Evolutionary conservation across 2,797 vertebrate genomes (phyloP).

Genomic region (Sebastes iracundus): DNA sequence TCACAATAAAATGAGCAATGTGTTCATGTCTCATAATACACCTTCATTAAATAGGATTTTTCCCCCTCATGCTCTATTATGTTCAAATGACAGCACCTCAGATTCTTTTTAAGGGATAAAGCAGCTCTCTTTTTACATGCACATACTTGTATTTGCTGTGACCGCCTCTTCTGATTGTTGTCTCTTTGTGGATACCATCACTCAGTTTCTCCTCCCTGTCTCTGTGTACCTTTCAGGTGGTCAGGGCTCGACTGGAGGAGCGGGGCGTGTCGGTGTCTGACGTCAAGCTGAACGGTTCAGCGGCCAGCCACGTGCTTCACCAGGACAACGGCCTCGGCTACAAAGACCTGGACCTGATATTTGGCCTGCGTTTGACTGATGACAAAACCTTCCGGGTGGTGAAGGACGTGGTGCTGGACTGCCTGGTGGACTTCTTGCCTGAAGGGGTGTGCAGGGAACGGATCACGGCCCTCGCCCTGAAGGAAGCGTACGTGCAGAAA

Average conservation of each 20-base stretch:
- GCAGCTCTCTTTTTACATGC: background rate
- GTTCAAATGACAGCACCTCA: background rate
- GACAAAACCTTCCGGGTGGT: conserved; percentile 91
- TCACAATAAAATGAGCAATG: background rate
- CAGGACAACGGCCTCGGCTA: conserved; percentile 93
- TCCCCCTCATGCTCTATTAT: background rate
- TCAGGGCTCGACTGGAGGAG: conserved; percentile 90
- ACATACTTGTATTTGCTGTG: conserved; percentile 6
- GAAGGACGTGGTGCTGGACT: conserved; percentile 94
- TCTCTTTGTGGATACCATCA: conserved; percentile 7
- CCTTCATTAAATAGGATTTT: background rate
- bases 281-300: conserved; percentile 91
- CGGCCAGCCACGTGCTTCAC: conserved; percentile 92
- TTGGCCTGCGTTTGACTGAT: conserved; percentile 85
- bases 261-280: conserved; percentile 84
- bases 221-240: conserved; percentile 82
- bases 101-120: background rate
- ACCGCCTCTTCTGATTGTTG: conserved; percentile 6
- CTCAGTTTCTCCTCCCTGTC: conserved; percentile 12
- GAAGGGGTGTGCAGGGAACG: conserved; percentile 90
- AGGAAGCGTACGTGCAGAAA: conserved; percentile 95
- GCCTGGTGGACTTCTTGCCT: conserved; percentile 93
- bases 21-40: background rate
- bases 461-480: conserved; percentile 90
- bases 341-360: conserved; percentile 95